Evolutionary conservation across 2,888 invertebrate species (phyloP), one percentile per base, ranked within the genome.

Genomic region (Acrobasis consociella): DNA sequence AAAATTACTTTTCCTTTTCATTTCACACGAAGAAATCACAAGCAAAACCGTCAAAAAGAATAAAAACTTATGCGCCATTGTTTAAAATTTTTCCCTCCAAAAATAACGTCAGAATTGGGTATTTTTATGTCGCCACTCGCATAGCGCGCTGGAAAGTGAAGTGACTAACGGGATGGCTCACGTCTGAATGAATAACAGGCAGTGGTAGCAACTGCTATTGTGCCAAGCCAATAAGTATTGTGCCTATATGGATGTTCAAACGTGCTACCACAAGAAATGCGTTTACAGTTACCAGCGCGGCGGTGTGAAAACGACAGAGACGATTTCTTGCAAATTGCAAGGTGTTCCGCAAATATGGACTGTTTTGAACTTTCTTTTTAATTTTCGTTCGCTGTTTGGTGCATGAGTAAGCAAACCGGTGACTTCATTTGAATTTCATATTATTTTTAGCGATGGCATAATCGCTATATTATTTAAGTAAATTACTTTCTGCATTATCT

Each of bases 81-180:
- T 77, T 63, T 42, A 10, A 9, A 58, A 63, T 3, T 22, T 22
- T 75, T 83, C 78, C 78, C 81, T 81, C 80, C 76, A 66, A 78
- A 75, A 64, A 66, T 64, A 51, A 70, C 67, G 77, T 78, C 71
- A 78, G 65, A 62, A 73, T 76, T 72, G 68, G 70, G 62, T 65
- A 69, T 72, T 66, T 58, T 67, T 62, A 62, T 67, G 67, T 62
- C 69, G 67, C 67, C 62, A 63, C 69, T 71, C 71, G 78, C 82
- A 82, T 82, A 74, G 74, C 71, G 72, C 69, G 74, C 65, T 71
- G 66, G 81, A 84, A 85, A 84, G 85, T 85, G 82, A 84, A 80
- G 64, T 80, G 75, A 81, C 77, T 89, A 89, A 86, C 90, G 88
- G 90, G 85, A 85, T 83, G 86, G 79, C 77, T 76, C 71, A 72